A percentile compares a stretch with the other conserved stretches of the same genome.
Evolutionary conservation across 2,113 vertebrate species (phyloP).

Genomic region (Sorex fumeus): DNA sequence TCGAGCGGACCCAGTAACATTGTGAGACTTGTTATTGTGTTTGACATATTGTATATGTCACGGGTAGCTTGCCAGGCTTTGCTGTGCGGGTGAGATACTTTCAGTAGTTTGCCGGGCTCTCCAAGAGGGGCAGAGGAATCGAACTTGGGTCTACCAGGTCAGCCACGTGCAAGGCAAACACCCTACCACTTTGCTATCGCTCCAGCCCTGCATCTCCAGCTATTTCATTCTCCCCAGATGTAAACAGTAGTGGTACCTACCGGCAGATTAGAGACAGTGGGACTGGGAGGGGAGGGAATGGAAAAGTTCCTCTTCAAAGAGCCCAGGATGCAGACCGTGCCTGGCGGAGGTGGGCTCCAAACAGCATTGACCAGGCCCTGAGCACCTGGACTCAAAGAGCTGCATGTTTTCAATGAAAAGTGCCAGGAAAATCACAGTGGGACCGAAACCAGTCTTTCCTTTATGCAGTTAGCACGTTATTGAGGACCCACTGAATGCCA

Average conservation of each 20-base stretch:
- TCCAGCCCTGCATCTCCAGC: neutral
- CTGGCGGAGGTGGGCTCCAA: too few species aligned
- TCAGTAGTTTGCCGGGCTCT: too few species aligned
- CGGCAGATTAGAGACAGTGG: neutral
- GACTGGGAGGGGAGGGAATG: neutral
- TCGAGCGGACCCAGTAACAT: too few species aligned
- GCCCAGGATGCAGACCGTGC: neutral
- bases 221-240: neutral
- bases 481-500: neutral
- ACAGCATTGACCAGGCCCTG: neutral
- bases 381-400: slow-evolving; percentile 5
- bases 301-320: neutral
- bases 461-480: neutral
- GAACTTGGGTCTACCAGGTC: too few species aligned
- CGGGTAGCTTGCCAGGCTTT: too few species aligned
- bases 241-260: neutral
- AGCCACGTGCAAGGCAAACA: too few species aligned
- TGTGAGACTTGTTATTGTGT: too few species aligned
- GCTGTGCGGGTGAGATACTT: too few species aligned
- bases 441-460: neutral
- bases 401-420: slow-evolving; percentile 1
- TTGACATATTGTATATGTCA: too few species aligned
- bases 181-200: too few species aligned
- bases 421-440: slow-evolving; percentile 22
- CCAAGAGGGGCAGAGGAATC: too few species aligned